Conservation (phyloP, 2,113 vertebrate genomes). For the Machaerirhynchus nigripectus region DNA sequence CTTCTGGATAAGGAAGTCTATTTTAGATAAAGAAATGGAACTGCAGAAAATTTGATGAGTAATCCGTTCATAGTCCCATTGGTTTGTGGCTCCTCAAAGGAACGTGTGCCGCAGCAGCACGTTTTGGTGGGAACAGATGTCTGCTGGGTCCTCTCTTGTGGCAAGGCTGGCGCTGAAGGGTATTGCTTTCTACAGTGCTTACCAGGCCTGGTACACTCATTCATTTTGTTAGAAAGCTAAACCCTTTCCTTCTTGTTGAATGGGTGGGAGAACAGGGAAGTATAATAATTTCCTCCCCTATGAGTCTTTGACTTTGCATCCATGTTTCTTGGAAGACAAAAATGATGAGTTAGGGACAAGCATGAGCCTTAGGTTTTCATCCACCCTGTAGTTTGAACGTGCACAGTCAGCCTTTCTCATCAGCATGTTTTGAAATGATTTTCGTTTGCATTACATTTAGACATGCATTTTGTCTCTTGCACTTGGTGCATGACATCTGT, state of each 20-base stretch:
- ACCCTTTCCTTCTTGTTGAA: not conserved
- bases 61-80: not conserved
- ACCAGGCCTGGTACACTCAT: fast-evolving
- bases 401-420: not conserved
- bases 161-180: not conserved
- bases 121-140: not conserved
- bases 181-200: not conserved
- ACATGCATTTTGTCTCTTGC: not conserved
- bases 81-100: not conserved
- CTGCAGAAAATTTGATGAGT: not conserved
- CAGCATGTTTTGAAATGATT: not conserved
- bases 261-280: not conserved
- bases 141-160: not conserved
- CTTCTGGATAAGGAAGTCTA: not conserved
- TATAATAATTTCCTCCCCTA: not conserved
- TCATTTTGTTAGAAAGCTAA: not conserved
- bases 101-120: fast-evolving
- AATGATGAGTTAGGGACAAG: not conserved
- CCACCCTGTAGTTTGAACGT: not conserved
- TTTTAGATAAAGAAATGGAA: not conserved
- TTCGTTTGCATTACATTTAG: conserved; percentile 18
- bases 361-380: not conserved
- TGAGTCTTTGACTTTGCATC: not conserved
- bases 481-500: not conserved
- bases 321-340: not conserved